Base-by-base conservation (phyloP, 2,113 vertebrate genomes). In the Meleagris gallopavo region DNA sequence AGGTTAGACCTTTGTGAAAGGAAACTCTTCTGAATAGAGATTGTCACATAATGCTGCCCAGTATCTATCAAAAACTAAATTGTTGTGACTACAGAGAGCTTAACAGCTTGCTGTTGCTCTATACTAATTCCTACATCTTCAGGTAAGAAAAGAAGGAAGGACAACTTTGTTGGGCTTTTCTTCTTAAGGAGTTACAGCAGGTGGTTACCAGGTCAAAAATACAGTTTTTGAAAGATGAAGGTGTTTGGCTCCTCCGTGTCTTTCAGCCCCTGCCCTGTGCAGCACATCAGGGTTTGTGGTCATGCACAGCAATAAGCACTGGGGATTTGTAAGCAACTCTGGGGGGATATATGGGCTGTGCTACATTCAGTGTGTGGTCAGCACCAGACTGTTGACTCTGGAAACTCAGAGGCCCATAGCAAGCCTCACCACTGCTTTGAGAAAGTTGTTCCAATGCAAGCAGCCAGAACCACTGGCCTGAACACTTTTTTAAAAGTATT, bases 361-460 rank as follows among this genome's bases (percentile, higher is more conserved):
- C 50, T 89, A 34, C 21, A 66, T 25, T 16, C 72, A 77, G 58
- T 12, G 45, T 24, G 45, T 34, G 7, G 5, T 52, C 0, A 0
- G 54, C 75, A 83, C 17, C 48, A 61, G 30, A 40, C 30, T 58
- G 30, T 25, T 3, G 17, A 38, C 58, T 79, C 40, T 27, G 30
- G 40, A 67, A 85, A 40, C 8, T 11, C 19, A 41, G 71, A 84
- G 30, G 30, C 27, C 36, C 1, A 3, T 18, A 9, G 17, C 46
- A 72, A 86, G 9, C 19, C 36, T 11, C 38, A n/a, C 13, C 4
- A 3, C 8, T 58, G 5, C 55, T 84, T 32, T 13, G 11, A 27
- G 27, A 54, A 90, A 80, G 25, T n/a, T 75, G 10, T 80, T 95
- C 64, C 69, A 73, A 32, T 38, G 40, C 82, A 87, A 85, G 41